Evolutionary conservation across 2,113 vertebrate genomes (phyloP).

Genomic region (Paedocypris sp.): DNA sequence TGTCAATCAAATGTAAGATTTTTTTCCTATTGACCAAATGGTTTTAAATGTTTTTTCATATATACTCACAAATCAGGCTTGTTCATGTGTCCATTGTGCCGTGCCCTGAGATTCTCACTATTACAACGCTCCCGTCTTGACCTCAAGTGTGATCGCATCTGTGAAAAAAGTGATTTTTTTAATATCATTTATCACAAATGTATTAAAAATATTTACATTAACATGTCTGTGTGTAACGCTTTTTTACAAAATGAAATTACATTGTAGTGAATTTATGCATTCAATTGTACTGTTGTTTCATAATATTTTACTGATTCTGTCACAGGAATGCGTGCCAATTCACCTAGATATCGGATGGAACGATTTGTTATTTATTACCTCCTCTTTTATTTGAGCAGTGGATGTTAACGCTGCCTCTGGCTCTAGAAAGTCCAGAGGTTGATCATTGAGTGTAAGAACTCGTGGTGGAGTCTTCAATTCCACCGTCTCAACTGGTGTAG

Average conservation of each 20-base stretch:
- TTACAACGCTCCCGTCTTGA: slow-evolving; percentile 75
- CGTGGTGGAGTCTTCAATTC: slow-evolving; percentile 86
- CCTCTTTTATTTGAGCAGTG: slow-evolving; percentile 63
- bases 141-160: slow-evolving; percentile 64
- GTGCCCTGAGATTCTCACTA: slow-evolving; percentile 69
- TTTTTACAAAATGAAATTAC: too few relatives aligned
- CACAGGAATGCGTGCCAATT: too few relatives aligned
- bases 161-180: not conserved
- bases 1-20: too few relatives aligned
- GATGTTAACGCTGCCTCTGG: slow-evolving; percentile 59
- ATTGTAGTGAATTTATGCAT: too few relatives aligned
- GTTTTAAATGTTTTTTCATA: too few relatives aligned
- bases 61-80: slow-evolving; percentile 74
- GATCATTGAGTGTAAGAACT: slow-evolving; percentile 82
- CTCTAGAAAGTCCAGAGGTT: slow-evolving; percentile 86
- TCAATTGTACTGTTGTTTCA: too few relatives aligned
- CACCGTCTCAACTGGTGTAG: slow-evolving; percentile 75
- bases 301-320: too few relatives aligned
- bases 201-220: too few relatives aligned
- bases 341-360: too few relatives aligned
- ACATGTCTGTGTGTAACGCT: too few relatives aligned
- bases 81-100: slow-evolving; percentile 71
- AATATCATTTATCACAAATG: too few relatives aligned
- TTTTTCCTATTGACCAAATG: too few relatives aligned
- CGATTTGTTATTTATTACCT: slow-evolving; percentile 52